phyloP scores from a whole-genome alignment of 2,888 invertebrate species.

The Acanthosepion pharaonis region DNA sequence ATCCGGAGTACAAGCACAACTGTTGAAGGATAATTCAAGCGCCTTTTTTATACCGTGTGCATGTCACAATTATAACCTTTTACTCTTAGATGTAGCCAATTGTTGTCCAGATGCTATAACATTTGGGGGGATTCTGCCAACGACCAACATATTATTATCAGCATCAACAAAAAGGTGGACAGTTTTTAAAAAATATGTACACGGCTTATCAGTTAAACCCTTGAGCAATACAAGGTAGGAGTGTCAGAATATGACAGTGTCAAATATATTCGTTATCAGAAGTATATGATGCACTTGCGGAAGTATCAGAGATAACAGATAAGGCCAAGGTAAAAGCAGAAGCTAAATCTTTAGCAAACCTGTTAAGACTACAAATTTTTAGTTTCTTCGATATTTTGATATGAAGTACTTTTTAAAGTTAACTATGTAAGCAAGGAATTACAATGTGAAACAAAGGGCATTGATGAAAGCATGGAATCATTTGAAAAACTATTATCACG shows the following conservation, averaged over 20 bases:
- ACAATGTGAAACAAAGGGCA: neutral
- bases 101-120: neutral
- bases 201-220: neutral
- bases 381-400: neutral
- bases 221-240: neutral
- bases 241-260: neutral
- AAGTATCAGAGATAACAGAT: conserved; percentile 4
- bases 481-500: neutral
- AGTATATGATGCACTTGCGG: neutral
- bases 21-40: conserved; percentile 24
- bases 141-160: neutral
- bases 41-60: neutral
- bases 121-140: neutral
- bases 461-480: neutral
- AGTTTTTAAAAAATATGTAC: neutral
- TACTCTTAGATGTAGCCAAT: neutral
- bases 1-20: neutral
- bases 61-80: neutral
- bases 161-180: neutral
- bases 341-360: neutral
- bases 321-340: neutral
- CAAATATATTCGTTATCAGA: conserved; percentile 15
- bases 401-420: conserved; percentile 24
- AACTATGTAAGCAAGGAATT: neutral
- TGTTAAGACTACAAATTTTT: neutral